These are phyloP conservation scores for Caretta caretta DNA, from an alignment of 2,113 vertebrate genomes.

Conservation along the genomic window DNA sequence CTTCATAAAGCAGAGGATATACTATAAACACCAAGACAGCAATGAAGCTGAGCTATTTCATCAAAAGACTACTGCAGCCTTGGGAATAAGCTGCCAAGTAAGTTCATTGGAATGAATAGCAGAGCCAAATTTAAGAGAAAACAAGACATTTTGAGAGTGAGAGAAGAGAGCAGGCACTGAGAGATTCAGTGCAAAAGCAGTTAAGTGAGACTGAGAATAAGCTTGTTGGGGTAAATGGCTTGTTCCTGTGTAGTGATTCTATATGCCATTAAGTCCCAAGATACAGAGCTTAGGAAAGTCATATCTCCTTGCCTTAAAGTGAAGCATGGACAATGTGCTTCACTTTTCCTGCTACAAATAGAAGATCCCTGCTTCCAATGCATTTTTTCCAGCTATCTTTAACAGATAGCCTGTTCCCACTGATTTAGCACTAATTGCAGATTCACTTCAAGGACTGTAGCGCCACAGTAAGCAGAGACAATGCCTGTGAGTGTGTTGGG, in stretches of 20 bases:
- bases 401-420: not conserved
- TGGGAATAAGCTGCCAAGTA: not conserved
- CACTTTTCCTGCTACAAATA: not conserved
- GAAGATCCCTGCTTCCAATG: not conserved
- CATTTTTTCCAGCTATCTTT: not conserved
- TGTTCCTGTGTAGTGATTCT: not conserved
- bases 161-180: not conserved
- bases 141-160: not conserved
- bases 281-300: not conserved
- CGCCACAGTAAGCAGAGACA: not conserved
- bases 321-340: not conserved
- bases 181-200: not conserved
- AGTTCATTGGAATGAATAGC: not conserved
- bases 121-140: not conserved
- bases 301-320: not conserved
- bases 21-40: not conserved
- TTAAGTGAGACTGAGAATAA: not conserved
- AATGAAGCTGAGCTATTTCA: slow-evolving; percentile 1
- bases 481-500: not conserved
- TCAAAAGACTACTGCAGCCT: not conserved
- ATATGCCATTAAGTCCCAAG: not conserved
- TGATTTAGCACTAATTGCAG: not conserved
- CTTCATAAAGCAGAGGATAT: not conserved
- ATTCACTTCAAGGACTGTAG: not conserved
- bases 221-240: not conserved